These are phyloP conservation scores for Lophotriccus pileatus DNA, from an alignment of 2,797 vertebrate genomes.

Conservation along the genomic window DNA sequence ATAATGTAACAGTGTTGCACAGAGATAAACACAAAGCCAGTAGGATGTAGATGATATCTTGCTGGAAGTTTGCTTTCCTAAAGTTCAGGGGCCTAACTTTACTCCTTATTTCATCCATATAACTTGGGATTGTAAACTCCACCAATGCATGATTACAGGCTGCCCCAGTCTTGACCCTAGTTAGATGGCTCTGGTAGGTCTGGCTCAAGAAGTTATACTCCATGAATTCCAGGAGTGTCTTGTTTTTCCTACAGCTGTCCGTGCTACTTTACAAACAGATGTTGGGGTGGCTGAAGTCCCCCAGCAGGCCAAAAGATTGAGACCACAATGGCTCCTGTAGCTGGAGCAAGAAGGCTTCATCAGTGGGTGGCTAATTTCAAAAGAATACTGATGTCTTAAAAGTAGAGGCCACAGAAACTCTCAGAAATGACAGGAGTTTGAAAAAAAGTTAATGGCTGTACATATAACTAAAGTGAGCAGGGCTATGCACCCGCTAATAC, in stretches of 20 bases:
- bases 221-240: too few relatives aligned
- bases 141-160: not conserved
- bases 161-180: not conserved
- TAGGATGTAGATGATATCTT: not conserved
- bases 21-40: rapidly evolving
- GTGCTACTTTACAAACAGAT: too few relatives aligned
- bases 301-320: too few relatives aligned
- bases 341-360: too few relatives aligned
- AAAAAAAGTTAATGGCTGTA: not conserved
- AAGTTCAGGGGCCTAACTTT: not conserved
- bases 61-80: not conserved
- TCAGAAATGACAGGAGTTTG: not conserved
- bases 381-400: not conserved
- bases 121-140: not conserved
- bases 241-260: too few relatives aligned
- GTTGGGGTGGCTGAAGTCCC: too few relatives aligned
- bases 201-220: not conserved
- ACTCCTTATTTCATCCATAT: not conserved
- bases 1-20: not conserved
- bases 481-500: not conserved
- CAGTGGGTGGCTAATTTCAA: not conserved
- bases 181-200: not conserved
- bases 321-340: too few relatives aligned
- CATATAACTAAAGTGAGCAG: not conserved
- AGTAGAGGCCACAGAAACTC: not conserved